phyloP scores from a whole-genome alignment of 2,797 vertebrate genomes.

The Crocodylus rhombifer region DNA sequence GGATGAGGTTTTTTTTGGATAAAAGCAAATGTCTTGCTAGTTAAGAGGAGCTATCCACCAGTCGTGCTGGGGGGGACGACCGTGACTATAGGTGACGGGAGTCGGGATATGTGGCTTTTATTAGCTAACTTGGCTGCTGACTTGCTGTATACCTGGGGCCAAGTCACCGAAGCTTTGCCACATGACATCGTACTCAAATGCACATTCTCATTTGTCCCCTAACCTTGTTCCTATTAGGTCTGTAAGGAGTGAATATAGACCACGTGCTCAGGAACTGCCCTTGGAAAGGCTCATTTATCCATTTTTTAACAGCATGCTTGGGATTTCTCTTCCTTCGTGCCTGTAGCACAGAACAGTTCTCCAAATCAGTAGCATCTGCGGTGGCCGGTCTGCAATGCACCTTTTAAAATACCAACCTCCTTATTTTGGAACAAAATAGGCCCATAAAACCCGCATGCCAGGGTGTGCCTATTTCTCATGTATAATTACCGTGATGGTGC shows the following conservation, averaged over 20 bases:
- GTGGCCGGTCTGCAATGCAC: neutral
- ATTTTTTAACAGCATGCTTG: slow-evolving; percentile 15
- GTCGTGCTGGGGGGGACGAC: neutral
- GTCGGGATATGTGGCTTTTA: neutral
- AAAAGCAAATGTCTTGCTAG: neutral
- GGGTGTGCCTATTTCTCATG: neutral
- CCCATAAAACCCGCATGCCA: neutral
- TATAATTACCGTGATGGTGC: neutral
- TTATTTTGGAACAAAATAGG: neutral
- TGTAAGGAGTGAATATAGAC: neutral
- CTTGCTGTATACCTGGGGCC: neutral
- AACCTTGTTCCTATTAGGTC: neutral
- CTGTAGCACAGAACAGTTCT: slow-evolving; percentile 25
- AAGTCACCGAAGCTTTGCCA: too few species aligned
- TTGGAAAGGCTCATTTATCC: slow-evolving; percentile 1
- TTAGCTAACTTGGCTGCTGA: neutral
- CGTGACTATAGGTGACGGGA: neutral
- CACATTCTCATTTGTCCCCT: neutral
- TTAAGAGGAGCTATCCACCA: neutral
- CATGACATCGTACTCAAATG: neutral
- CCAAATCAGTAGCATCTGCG: slow-evolving; percentile 50
- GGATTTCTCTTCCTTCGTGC: slow-evolving; percentile 26
- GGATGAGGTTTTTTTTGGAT: neutral
- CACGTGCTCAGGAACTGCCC: neutral
- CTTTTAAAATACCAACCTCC: neutral